A percentile compares a stretch with the other conserved stretches of the same genome.
These are phyloP conservation scores for roundworm (Caenorhabditis elegans) DNA, from an alignment of 1,140 invertebrate genomes.

Conservation along the genomic window DNA sequence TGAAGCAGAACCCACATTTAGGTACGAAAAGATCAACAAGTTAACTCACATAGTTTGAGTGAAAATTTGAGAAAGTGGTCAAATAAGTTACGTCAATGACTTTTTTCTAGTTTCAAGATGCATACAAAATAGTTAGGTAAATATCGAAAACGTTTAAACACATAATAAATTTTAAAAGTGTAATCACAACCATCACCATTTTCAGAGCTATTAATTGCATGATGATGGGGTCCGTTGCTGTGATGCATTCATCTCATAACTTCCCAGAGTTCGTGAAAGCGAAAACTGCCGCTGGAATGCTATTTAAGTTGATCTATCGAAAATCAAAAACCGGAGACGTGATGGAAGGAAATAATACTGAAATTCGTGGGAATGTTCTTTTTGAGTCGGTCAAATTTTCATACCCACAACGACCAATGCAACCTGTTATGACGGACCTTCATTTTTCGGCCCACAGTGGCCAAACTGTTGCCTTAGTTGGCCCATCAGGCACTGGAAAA, in stretches of 20 bases:
- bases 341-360: conserved; percentile 34
- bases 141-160: background rate
- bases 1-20: conserved; percentile 15
- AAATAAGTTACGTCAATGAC: background rate
- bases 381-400: conserved; percentile 67
- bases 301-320: conserved; percentile 64
- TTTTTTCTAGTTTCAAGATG: background rate
- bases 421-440: conserved; percentile 75
- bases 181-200: no score
- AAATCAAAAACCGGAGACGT: conserved; percentile 66
- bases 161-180: no score
- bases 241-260: conserved; percentile 62
- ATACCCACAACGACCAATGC: conserved; percentile 67
- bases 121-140: background rate
- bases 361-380: conserved; percentile 56
- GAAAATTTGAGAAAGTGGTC: background rate
- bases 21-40: conserved; percentile 24
- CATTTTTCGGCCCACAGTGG: conserved; percentile 77
- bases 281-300: conserved; percentile 62
- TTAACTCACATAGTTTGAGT: conserved; percentile 24
- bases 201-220: conserved; percentile 45
- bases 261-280: conserved; percentile 68
- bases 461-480: conserved; percentile 83
- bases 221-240: conserved; percentile 40
- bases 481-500: conserved; percentile 82